Evolutionary conservation across 2,113 vertebrate species (phyloP), one percentile per base, ranked within the genome.

Genomic region (Nerophis ophidion): DNA sequence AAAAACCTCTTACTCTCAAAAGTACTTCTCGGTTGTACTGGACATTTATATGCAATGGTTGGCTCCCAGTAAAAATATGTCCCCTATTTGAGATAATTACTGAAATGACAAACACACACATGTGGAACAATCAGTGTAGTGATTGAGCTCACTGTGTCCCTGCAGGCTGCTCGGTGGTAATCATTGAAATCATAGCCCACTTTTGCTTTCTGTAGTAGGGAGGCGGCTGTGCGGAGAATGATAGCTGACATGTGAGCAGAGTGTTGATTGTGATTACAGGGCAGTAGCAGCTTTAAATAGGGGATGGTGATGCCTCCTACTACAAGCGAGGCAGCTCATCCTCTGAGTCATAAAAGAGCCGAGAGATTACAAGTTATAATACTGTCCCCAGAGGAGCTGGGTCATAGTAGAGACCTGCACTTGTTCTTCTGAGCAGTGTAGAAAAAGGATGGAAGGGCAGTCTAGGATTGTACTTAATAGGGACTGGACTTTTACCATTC

Each of bases 171-270:
- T 72, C 61, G 71, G 61, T 76, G 64, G 81, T 71, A 82, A 84
- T 82, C 72, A 70, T 63, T 65, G 66, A 64, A 80, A 75, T 73
- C 66, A 44, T 71, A 73, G 68, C 73, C 70, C 71, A 71, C 72
- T 79, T 49, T 69, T 49, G 60, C 46, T 8, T 57, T 68, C 62
- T 75, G 55, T 71, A 74, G 81, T 75, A 74, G 68, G 73, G 49
- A 74, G 68, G 76, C 15, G 61, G 66, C 14, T 74, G 62, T 75
- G 77, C 79, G 71, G 76, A 71, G 66, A 74, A 74, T 69, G 63
- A 49, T 66, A 79, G 73, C 71, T 70, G 83, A 83, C 73, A 68
- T 67, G 80, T 64, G 69, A 80, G 71, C 70, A 77, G 76, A 66
- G 75, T 49, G 54, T 55, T 75, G 80, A 71, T 77, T 71, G 78